Evolutionary conservation across 2,113 vertebrate genomes (phyloP), one percentile per base, ranked within the genome.

Genomic region (Nothocercus julius): DNA sequence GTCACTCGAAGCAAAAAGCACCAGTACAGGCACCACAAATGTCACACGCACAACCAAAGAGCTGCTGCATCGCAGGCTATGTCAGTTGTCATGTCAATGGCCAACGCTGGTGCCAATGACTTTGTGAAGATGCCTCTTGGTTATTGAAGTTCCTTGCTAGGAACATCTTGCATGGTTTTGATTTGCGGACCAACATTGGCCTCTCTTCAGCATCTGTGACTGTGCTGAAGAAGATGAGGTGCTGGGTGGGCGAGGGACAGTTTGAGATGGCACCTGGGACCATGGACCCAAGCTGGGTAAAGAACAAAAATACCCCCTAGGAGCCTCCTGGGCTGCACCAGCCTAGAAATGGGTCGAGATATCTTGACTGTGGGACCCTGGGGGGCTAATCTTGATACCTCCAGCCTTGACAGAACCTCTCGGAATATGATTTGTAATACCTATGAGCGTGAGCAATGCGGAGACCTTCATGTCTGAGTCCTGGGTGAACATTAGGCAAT

Each of bases 101-200:
- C 32, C 58, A 78, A 21, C 3, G 5, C 14, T 32, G 62, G 62
- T 13, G 80, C 8, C 53, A 72, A 61, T 34, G 64, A 5, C 7
- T 77, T 89, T 25, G 93, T 56, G 36, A 17, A n/a, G 82, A 94
- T 77, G 54, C 49, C 17, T 40, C 30, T 80, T 42, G 88, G 89
- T 88, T 91, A 87, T 95, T 74, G 18, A 13, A 56, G 89, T 69
- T 51, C 17, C 45, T 67, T 49, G 49, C 42, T 78, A 74, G 76
- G 7, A 49, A 7, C 9, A 32, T 49, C 1, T 0, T 4, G 20
- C 4, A 2, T 45, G 2, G 0, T 11, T 70, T 64, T 8, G 56
- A 0, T 24, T 5, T 40, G 40, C 25, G 53, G 51, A 9, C 16
- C 0, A 3, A 0, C 1, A 0, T 7, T 0, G 3, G 59, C 61